Base-by-base conservation (phyloP, 92 coral and sea anemone species). In the Scolanthus callimorphus region DNA sequence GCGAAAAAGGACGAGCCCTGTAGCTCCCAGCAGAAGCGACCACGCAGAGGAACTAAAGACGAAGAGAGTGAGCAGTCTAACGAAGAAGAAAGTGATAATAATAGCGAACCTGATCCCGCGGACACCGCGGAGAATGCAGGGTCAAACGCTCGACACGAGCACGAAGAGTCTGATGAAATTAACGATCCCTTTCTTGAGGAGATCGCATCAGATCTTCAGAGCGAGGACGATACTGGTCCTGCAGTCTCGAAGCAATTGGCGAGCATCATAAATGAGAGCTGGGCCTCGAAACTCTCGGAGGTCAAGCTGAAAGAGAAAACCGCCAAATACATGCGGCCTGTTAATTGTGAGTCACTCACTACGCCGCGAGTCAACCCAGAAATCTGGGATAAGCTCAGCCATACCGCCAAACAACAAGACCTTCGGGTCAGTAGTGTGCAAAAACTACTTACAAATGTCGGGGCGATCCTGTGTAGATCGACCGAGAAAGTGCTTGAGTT, bases 351-450 rank as follows among this genome's bases (percentile, higher is more conserved):
- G 44, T 34, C 38, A 0, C 51, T 47, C 23, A 24, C n/a, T 45
- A 62, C 78, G 24, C 71, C 60, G 11, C 29, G 78, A 43, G 78
- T 77, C 11, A 69, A 77, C 31, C 84, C 84, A 11, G 47, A 69
- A 1, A 69, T 69, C 29, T 77, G 84, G 84, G 70, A 31, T 20
- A 70, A 69, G 11, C 34, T 69, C 13, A 65, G 57, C 57, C 62
- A 65, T 51, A 13, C 45, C 12, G 62, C 38, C 0, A 65, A 65
- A 20, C 59, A 63, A 27, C 52, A 49, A 21, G 59, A 48, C 59
- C 70, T 61, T 48, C 19, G 55, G 30, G 41, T 20, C 59, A 38
- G 61, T 44, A 31, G 24, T 21, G 45, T 53, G 1, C 54, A 51
- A 22, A 51, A 51, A 23, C 25, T 34, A 21, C 57, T 51, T 29